These are phyloP conservation scores for Muntiacus reevesi DNA, from an alignment of 2,113 vertebrate species.

Conservation along the genomic window DNA sequence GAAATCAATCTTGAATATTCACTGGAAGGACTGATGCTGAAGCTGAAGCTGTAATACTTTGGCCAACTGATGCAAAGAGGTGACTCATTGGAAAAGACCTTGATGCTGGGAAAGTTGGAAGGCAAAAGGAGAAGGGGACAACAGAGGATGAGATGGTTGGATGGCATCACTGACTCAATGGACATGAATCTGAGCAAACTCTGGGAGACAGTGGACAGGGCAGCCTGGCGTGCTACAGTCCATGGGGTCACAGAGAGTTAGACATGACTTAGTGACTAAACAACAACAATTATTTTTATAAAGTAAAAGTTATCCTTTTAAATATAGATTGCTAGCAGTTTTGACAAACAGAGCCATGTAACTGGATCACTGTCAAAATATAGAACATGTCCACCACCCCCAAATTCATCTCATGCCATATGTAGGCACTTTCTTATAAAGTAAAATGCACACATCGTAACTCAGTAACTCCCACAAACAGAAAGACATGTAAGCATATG, in stretches of 20 bases:
- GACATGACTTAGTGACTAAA: background rate
- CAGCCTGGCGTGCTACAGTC: fast-evolving
- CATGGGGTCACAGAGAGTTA: background rate
- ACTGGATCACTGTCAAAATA: background rate
- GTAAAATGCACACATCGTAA: background rate
- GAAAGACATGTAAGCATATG: background rate
- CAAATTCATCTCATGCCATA: background rate
- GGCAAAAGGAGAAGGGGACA: background rate
- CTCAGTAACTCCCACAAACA: background rate
- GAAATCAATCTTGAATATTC: background rate
- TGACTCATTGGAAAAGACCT: background rate
- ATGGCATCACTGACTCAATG: background rate
- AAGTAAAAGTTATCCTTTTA: background rate
- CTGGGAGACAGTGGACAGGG: background rate
- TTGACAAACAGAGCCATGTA: background rate
- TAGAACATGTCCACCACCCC: background rate
- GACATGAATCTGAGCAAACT: background rate
- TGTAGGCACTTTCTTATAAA: background rate
- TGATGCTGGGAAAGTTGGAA: background rate
- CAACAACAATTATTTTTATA: background rate
- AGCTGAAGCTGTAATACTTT: background rate
- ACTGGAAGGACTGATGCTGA: background rate
- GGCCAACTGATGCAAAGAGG: background rate
- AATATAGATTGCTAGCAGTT: background rate
- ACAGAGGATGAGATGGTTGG: background rate